Evolutionary conservation across 2,888 invertebrate species (phyloP).

Genomic region (Apotomis betuletana): DNA sequence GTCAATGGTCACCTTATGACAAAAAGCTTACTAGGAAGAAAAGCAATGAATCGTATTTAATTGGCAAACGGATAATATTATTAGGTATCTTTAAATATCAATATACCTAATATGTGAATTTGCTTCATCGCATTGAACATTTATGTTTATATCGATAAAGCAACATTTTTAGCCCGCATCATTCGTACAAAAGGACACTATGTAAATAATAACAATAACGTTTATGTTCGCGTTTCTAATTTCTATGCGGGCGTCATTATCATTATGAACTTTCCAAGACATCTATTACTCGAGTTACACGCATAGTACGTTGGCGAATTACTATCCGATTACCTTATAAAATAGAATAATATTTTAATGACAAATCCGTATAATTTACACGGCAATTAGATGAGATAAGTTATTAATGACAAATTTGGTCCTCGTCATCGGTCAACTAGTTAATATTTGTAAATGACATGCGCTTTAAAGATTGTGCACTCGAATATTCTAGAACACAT

Average conservation of each 20-base stretch:
- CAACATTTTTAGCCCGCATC: no score
- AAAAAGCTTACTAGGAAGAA: no score
- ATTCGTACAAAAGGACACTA: no score
- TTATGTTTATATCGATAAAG: no score
- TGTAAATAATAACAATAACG: no score
- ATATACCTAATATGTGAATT: no score
- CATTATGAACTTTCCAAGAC: constrained; percentile 10
- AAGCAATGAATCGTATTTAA: no score
- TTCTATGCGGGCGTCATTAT: not conserved
- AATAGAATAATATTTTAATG: constrained; percentile 5
- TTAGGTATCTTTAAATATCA: no score
- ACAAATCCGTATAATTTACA: not conserved
- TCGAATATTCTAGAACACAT: not conserved
- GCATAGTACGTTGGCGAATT: not conserved
- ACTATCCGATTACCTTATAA: constrained; percentile 1
- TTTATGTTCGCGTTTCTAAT: no score
- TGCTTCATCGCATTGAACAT: no score
- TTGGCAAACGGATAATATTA: no score
- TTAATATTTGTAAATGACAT: constrained; percentile 10
- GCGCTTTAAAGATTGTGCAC: not conserved
- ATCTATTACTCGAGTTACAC: constrained; percentile 2
- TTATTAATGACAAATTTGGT: not conserved
- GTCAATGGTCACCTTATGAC: no score
- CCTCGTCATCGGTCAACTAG: not conserved
- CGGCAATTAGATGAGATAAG: not conserved